Base-by-base conservation (phyloP, 2,797 vertebrate species). In the Hephaestus fuliginosus region DNA sequence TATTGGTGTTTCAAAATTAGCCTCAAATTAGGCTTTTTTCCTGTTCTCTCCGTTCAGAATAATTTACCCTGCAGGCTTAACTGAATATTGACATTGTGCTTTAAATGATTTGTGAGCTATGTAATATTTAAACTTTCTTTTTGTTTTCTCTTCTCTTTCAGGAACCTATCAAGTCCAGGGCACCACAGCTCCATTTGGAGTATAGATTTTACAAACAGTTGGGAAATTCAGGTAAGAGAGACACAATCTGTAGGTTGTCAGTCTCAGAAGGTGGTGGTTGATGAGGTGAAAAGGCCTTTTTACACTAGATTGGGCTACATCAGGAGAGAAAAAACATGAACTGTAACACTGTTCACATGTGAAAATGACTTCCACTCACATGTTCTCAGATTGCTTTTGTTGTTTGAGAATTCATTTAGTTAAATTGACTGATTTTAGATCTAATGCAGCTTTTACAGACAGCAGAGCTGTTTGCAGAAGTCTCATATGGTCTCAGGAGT, bases 121-220 rank as follows among this genome's bases (percentile, higher is more conserved):
- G 15, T 46, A 25, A 56, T 76, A 28, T 79, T 53, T 57, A 77
- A 72, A 15, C 12, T 57, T 17, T 4, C 22, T 51, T 57, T 8
- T 33, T 48, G 58, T 33, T 55, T 39, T 65, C 30, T 80, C 18
- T 65, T 89, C 49, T 85, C 53, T 94, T 95, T 77, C 91, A 99
- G 98, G 98, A 99, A 95, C 98, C 98, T 77, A 98, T 99, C 85
- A 99, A 99, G 90, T 99, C 98, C 67, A 95, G 98, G 87, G 98
- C 98, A 1, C 98, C 98, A 0, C 98, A 99, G 93, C 96, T 99
- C 83, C 98, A 99, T 91, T 95, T 99, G 95, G 98, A 99, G 89
- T 99, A 99, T 90, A 97, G 98, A 78, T 99, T 99, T 96, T 99
- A 99, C 96, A 99, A 99, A 92, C 98, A 99, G 95, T 96, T 99